Percentiles rank a stretch among this genome's conserved stretches.
phyloP scores from a whole-genome alignment of 23 tunicate species.

The Ciona savignyi region DNA sequence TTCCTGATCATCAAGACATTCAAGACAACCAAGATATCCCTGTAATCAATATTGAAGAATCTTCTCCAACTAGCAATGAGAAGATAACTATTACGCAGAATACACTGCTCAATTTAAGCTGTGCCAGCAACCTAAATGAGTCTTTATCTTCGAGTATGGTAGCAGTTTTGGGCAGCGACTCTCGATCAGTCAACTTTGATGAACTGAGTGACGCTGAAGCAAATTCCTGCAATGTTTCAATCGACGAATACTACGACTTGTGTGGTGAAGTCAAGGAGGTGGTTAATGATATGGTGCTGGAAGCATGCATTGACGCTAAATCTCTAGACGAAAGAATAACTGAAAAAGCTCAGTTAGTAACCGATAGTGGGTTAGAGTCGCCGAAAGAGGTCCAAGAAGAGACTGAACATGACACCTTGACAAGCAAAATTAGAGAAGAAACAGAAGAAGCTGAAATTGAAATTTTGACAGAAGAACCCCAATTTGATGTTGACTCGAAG shows the following conservation, averaged over 20 bases:
- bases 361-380: background rate
- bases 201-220: background rate
- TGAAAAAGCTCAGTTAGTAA: background rate
- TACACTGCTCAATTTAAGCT: conserved; percentile 6
- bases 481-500: too few relatives aligned
- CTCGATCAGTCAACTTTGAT: background rate
- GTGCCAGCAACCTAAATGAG: conserved; percentile 10
- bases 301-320: background rate
- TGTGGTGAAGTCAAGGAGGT: background rate
- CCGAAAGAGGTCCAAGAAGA: background rate
- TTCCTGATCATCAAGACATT: too few relatives aligned
- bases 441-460: background rate
- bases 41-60: background rate
- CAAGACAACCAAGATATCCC: background rate
- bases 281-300: background rate
- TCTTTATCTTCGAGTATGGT: conserved; percentile 45
- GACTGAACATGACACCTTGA: background rate
- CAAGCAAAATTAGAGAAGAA: background rate
- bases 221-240: background rate
- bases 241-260: background rate
- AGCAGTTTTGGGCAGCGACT: conserved; percentile 39
- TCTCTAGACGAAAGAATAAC: background rate
- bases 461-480: background rate
- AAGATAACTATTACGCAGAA: background rate
- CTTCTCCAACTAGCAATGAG: background rate